Base-by-base conservation (phyloP, 2,888 invertebrate species). In the Ormyrus thymus region DNA sequence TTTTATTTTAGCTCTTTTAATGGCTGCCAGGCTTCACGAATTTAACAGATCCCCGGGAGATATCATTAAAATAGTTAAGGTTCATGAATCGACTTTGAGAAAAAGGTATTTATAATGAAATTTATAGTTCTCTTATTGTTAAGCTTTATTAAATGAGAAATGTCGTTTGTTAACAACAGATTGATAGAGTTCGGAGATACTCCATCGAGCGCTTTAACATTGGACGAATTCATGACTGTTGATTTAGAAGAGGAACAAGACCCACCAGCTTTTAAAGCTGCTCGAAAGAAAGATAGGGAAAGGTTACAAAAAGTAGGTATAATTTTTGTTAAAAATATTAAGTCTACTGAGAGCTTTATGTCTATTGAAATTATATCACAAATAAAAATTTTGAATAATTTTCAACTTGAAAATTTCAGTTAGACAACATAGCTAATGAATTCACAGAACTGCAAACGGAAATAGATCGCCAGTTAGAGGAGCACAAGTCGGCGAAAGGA, bases 211-310 rank as follows among this genome's bases (percentile, higher is more conserved):
- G 95, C 95, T 8, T 91, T 99, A 72, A 98, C 99, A 0, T 91
- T 98, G 46, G 98, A 99, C 84, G 98, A 99, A 91, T 99, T 99
- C 89, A 96, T 98, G 94, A 96, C 95, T 0, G 97, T 99, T 0
- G 98, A 99, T 89, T 91, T 99, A 83, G 98, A 98, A 88, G 97
- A 97, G 84, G 98, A 98, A 86, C 97, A 97, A 89, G 98, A 98
- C 90, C 97, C 98, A 8, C 98, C 98, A 0, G 96, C 97, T 1
- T 99, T 97, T 88, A 97, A 97, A 89, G 95, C 95, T 0, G 97
- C 97, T 0, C 93, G 98, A 74, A 95, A 95, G 86, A 95, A 96
- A 86, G 97, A 97, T 87, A 95, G 96, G 82, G 97, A 97, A 85
- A 92, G 96, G 48, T 90, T 97, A 81, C 95, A 95, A 86, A 95